These are phyloP conservation scores for Serilophus lunatus DNA, from an alignment of 2,113 vertebrate species.

Conservation along the genomic window DNA sequence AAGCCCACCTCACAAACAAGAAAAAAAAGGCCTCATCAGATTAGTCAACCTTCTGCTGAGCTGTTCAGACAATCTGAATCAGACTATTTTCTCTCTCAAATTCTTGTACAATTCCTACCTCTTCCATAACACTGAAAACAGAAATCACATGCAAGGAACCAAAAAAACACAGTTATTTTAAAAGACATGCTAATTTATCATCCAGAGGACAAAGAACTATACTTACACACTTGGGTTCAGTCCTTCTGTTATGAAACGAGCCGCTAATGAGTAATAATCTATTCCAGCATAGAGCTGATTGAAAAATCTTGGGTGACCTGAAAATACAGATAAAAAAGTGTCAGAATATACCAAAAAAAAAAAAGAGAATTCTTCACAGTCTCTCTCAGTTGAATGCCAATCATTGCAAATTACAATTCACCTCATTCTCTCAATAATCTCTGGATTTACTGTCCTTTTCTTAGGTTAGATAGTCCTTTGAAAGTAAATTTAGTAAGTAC, in stretches of 20 bases:
- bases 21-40: not conserved
- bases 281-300: constrained; percentile 86
- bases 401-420: not conserved
- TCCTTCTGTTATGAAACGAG: constrained; percentile 83
- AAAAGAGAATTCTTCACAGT: not conserved
- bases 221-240: constrained; percentile 88
- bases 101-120: not conserved
- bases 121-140: not conserved
- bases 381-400: not conserved
- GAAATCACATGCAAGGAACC: not conserved
- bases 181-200: not conserved
- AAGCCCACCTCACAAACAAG: not conserved
- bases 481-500: not conserved
- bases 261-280: constrained; percentile 84
- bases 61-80: not conserved
- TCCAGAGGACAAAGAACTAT: not conserved
- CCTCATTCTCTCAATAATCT: not conserved
- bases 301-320: constrained; percentile 86
- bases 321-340: constrained; percentile 38
- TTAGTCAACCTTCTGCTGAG: not conserved
- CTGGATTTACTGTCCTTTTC: not conserved
- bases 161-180: not conserved
- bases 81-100: not conserved
- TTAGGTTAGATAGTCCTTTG: not conserved
- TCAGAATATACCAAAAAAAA: not conserved